phyloP scores from a whole-genome alignment of 2,113 vertebrate species.

The Etia nguti region DNA sequence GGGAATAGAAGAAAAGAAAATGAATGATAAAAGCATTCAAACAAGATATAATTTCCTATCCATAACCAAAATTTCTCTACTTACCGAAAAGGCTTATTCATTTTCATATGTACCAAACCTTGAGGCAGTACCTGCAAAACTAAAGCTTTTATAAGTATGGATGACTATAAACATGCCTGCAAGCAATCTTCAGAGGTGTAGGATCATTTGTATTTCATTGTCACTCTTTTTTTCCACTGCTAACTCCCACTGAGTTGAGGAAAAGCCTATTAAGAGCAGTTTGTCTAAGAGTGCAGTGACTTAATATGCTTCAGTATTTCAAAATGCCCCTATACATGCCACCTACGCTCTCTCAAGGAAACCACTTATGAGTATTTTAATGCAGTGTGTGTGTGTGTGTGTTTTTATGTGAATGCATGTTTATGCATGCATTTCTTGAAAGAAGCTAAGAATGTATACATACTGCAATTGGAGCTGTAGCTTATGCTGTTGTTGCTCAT shows the following conservation, averaged over 20 bases:
- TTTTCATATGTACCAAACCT: background rate
- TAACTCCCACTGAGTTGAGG: conserved; percentile 25
- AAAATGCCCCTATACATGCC: conserved; percentile 3
- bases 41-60: background rate
- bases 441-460: background rate
- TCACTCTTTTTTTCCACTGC: background rate
- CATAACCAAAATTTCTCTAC: background rate
- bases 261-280: conserved; percentile 6
- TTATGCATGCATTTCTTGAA: background rate
- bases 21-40: background rate
- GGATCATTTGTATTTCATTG: background rate
- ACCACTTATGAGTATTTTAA: conserved; percentile 12
- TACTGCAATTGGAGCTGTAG: background rate
- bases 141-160: background rate
- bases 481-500: background rate
- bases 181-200: background rate
- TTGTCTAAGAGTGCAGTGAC: background rate
- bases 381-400: background rate
- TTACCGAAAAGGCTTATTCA: background rate
- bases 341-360: conserved; percentile 22
- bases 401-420: background rate
- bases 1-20: background rate
- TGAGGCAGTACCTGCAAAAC: background rate
- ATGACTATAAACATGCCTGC: background rate
- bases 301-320: background rate